These are phyloP conservation scores for Halcyon malimbica DNA, from an alignment of 2,113 vertebrate species.

Conservation along the genomic window DNA sequence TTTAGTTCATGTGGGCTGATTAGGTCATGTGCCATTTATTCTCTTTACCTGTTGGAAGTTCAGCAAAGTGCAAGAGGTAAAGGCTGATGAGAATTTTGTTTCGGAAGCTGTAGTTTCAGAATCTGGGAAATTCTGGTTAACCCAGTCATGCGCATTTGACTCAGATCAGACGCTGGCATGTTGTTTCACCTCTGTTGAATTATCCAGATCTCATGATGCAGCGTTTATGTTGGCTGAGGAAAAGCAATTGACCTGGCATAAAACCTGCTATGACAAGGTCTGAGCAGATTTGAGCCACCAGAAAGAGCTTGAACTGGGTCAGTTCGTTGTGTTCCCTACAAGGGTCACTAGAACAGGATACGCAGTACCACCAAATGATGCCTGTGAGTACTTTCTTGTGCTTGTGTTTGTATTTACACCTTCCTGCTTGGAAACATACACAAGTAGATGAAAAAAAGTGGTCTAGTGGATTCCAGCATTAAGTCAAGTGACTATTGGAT, in stretches of 20 bases:
- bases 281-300: background rate
- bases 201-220: background rate
- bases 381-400: background rate
- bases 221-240: background rate
- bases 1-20: background rate
- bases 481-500: background rate
- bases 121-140: background rate
- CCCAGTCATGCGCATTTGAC: fast-evolving
- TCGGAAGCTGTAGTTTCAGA: background rate
- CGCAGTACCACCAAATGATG: background rate
- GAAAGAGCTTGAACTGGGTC: background rate
- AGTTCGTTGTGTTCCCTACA: fast-evolving
- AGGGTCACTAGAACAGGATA: background rate
- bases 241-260: background rate
- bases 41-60: background rate
- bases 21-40: background rate
- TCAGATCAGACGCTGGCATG: background rate
- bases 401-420: background rate
- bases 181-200: background rate
- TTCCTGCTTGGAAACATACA: background rate
- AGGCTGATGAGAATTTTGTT: background rate
- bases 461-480: background rate
- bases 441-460: background rate
- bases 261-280: fast-evolving
- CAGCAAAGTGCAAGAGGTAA: background rate